Percentiles rank a stretch among this genome's conserved stretches.
These are phyloP conservation scores for Trialeurodes vaporariorum DNA, from an alignment of 1,140 invertebrate genomes.

Conservation along the genomic window DNA sequence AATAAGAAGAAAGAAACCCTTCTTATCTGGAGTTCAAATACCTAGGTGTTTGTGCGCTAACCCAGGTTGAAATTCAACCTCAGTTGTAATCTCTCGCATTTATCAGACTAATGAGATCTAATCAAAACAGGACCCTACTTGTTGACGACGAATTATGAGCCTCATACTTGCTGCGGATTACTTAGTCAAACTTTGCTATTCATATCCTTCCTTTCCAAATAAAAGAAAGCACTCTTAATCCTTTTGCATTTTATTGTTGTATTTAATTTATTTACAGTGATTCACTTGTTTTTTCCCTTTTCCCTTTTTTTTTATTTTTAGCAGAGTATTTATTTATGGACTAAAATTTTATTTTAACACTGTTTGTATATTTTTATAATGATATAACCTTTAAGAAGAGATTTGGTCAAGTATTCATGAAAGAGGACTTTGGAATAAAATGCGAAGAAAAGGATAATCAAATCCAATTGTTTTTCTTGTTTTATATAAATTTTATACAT, in stretches of 20 bases:
- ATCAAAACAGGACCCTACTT: too few species aligned
- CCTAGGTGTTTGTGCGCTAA: too few species aligned
- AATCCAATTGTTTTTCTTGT: not conserved
- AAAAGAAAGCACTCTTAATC: too few species aligned
- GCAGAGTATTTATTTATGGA: not conserved
- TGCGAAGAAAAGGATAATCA: too few species aligned
- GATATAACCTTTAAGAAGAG: not conserved
- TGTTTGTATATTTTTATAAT: not conserved
- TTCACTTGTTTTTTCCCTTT: not conserved
- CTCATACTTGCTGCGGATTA: too few species aligned
- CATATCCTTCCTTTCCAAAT: not conserved
- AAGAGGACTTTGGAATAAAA: too few species aligned
- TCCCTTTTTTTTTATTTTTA: not conserved
- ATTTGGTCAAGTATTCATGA: not conserved
- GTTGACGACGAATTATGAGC: too few species aligned
- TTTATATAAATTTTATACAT: not conserved
- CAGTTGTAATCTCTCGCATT: too few species aligned
- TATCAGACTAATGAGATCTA: too few species aligned
- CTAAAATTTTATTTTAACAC: not conserved
- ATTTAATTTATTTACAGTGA: not conserved
- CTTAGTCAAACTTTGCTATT: not conserved
- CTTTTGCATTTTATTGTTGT: not conserved
- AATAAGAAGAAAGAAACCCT: too few species aligned
- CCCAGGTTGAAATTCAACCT: too few species aligned
- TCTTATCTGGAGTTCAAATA: too few species aligned